Evolutionary conservation across 37 sponge, comb jelly and placozoan species (phyloP).

Genomic region (Haliclona indistincta): DNA sequence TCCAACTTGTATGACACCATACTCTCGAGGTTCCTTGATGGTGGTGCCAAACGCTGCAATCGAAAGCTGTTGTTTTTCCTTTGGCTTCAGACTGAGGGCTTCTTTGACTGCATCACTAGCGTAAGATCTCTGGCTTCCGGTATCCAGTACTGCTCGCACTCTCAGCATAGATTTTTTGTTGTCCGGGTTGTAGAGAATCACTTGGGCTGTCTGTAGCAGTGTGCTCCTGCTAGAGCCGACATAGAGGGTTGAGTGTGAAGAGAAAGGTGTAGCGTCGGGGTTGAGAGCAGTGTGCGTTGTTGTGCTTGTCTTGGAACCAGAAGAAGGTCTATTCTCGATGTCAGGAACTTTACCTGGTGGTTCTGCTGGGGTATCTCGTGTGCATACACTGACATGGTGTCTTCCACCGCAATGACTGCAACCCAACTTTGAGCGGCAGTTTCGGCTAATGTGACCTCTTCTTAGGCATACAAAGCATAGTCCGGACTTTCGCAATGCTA

Average conservation of each 20-base stretch:
- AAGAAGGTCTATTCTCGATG: too few relatives aligned
- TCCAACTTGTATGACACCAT: conserved; percentile 20
- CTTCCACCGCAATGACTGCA: conserved; percentile 14
- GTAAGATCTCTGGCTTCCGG: conserved; percentile 22
- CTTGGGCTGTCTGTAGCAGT: conserved; percentile 36
- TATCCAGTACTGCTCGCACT: conserved; percentile 2
- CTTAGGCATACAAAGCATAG: conserved; percentile 18
- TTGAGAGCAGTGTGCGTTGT: not conserved
- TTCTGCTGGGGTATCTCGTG: not conserved
- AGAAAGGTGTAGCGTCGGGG: conserved; percentile 2
- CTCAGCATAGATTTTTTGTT: not conserved
- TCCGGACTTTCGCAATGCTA: not conserved
- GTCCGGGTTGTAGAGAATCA: conserved; percentile 1
- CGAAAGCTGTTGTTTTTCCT: not conserved
- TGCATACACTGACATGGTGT: conserved; percentile 28
- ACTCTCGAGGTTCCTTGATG: not conserved
- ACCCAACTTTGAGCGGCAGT: conserved; percentile 15
- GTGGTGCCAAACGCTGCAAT: conserved; percentile 24
- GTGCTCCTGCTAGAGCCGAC: not conserved
- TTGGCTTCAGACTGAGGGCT: not conserved
- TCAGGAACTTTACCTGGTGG: not conserved
- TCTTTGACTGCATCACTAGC: not conserved
- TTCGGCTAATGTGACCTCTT: conserved; percentile 17
- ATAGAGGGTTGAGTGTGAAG: conserved; percentile 5
- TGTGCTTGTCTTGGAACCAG: too few relatives aligned